Evolutionary conservation across 1,140 invertebrate genomes (phyloP).

Genomic region (Leptinotarsa texana): DNA sequence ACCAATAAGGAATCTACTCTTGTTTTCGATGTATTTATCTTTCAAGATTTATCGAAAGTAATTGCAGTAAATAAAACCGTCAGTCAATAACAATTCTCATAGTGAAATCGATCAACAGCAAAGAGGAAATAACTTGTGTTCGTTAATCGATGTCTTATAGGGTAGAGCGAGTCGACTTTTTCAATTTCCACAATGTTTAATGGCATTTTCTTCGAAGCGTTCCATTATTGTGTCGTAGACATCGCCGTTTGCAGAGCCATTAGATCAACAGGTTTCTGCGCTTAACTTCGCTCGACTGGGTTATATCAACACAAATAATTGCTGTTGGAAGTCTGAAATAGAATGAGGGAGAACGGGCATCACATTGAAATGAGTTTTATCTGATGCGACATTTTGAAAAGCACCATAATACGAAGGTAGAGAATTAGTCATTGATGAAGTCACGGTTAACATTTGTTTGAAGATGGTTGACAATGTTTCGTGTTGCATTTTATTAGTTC

Average conservation of each 20-base stretch:
- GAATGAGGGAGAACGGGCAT: not conserved
- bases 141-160: constrained; percentile 16
- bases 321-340: not conserved
- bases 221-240: constrained; percentile 19
- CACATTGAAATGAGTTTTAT: too few relatives aligned
- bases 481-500: too few relatives aligned
- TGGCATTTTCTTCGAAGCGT: constrained; percentile 17
- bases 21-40: too few relatives aligned
- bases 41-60: not conserved
- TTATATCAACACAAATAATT: constrained; percentile 7
- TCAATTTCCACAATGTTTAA: constrained; percentile 21
- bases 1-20: too few relatives aligned
- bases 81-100: not conserved
- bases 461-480: too few relatives aligned
- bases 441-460: too few relatives aligned
- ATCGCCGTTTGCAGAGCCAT: constrained; percentile 14
- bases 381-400: too few relatives aligned
- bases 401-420: too few relatives aligned
- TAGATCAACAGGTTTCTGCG: constrained; percentile 23
- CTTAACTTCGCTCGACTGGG: not conserved
- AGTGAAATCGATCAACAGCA: not conserved
- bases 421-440: too few relatives aligned
- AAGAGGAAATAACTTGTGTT: not conserved
- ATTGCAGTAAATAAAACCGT: not conserved
- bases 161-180: constrained; percentile 22